A percentile compares a stretch with the other conserved stretches of the same genome.
Evolutionary conservation across 2,113 vertebrate species (phyloP).

Genomic region (Scytalopus superciliaris): DNA sequence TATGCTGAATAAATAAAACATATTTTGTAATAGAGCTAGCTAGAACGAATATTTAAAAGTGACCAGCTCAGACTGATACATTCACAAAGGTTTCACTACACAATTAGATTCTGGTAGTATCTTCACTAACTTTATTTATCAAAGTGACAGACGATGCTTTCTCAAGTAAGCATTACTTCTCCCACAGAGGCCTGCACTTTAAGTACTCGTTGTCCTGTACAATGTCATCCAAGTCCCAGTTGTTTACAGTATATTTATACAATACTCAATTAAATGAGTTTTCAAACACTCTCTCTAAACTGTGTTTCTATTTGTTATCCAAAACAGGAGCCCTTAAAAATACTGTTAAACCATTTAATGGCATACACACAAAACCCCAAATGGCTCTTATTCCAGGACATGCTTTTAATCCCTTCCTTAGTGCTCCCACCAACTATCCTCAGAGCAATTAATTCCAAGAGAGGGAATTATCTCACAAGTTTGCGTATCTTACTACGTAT

Average conservation of each 20-base stretch:
- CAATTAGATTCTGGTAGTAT: neutral
- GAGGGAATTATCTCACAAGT: neutral
- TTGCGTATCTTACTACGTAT: neutral
- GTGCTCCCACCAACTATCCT: neutral
- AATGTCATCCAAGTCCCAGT: neutral
- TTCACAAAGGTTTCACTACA: neutral
- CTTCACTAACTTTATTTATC: neutral
- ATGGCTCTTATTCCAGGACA: neutral
- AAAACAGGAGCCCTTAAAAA: slow-evolving; percentile 26
- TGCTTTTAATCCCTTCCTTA: neutral
- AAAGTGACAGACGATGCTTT: neutral
- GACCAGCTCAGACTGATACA: neutral
- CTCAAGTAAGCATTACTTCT: neutral
- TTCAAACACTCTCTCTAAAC: slow-evolving; percentile 46
- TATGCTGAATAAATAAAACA: neutral
- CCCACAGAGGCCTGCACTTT: neutral
- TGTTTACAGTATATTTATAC: slow-evolving; percentile 10
- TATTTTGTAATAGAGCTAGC: neutral
- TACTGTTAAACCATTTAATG: neutral
- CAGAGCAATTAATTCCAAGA: neutral
- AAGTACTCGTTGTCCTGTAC: slow-evolving; percentile 21
- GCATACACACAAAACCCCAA: neutral
- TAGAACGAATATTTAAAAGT: neutral
- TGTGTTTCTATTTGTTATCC: neutral
- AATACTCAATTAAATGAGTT: slow-evolving; percentile 50